Evolutionary conservation across 92 coral and sea anemone species (phyloP).

Genomic region (Porites cylindrica): DNA sequence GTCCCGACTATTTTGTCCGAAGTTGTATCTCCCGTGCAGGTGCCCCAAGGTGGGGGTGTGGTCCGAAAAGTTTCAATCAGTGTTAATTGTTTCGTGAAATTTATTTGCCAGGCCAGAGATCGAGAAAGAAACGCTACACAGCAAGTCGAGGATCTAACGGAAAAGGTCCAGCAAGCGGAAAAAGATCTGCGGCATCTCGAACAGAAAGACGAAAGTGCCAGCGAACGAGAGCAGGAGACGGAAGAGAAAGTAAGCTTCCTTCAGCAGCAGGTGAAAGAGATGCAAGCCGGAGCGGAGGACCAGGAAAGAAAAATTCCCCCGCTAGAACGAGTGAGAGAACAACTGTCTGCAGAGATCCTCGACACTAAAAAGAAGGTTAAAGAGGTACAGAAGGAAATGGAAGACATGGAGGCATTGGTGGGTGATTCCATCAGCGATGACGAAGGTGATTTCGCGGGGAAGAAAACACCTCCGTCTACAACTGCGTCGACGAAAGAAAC

Average conservation of each 20-base stretch:
- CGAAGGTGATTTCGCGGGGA: conserved; percentile 5
- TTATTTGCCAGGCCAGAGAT: conserved; percentile 14
- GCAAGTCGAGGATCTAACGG: conserved; percentile 62
- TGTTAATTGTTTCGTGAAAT: too few species aligned
- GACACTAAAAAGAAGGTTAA: conserved; percentile 40
- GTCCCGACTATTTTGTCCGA: too few species aligned
- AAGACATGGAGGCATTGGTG: conserved; percentile 74
- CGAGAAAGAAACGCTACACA: conserved; percentile 60
- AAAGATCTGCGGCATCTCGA: conserved; percentile 73
- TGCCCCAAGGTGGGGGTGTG: too few species aligned
- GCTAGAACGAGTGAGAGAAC: conserved; percentile 71
- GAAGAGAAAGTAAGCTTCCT: conserved; percentile 83
- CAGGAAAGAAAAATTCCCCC: conserved; percentile 77
- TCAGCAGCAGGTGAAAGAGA: conserved; percentile 76
- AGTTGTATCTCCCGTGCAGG: too few species aligned
- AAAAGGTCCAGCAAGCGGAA: conserved; percentile 67
- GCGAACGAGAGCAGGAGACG: conserved; percentile 66
- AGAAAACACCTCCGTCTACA: conserved; percentile 20
- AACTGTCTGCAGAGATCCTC: conserved; percentile 57
- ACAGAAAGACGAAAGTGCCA: conserved; percentile 80
- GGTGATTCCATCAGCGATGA: conserved; percentile 48
- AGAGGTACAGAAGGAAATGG: conserved; percentile 73
- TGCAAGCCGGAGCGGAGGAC: conserved; percentile 74
- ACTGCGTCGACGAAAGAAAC: conserved; percentile 18
- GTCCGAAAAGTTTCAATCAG: too few species aligned